phyloP scores from a whole-genome alignment of 2,797 vertebrate species.

The Brachyalestes nurse region DNA sequence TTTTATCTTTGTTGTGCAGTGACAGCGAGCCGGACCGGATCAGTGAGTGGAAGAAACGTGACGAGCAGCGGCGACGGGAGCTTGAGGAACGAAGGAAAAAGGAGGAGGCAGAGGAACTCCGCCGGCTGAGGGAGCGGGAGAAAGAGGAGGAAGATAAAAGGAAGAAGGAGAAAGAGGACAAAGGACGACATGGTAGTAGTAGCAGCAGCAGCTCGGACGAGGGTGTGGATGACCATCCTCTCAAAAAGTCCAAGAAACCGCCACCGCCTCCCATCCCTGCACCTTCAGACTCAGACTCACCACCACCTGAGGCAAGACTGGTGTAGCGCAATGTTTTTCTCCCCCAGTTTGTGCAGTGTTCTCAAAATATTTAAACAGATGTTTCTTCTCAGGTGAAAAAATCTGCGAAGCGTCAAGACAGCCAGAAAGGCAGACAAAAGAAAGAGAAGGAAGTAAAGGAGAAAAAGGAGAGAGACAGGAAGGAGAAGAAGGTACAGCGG shows the following conservation, averaged over 20 bases:
- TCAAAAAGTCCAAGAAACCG: constrained; percentile 86
- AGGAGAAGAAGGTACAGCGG: constrained; percentile 78
- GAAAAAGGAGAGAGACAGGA: constrained; percentile 85
- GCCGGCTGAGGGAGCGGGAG: constrained; percentile 88
- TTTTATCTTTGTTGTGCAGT: constrained; percentile 64
- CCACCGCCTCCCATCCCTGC: constrained; percentile 82
- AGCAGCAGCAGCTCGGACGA: constrained; percentile 87
- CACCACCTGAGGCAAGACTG: constrained; percentile 69
- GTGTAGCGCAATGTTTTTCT: not conserved
- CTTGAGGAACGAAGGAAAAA: constrained; percentile 91
- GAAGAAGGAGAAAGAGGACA: constrained; percentile 84
- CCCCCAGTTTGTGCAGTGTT: not conserved
- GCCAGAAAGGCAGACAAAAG: constrained; percentile 73
- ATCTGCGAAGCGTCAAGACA: constrained; percentile 78
- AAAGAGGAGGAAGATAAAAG: constrained; percentile 90
- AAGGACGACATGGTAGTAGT: constrained; percentile 72
- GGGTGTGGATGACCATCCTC: constrained; percentile 80
- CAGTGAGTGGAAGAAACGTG: constrained; percentile 94
- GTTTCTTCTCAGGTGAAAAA: constrained; percentile 82
- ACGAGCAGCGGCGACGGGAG: constrained; percentile 89
- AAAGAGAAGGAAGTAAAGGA: constrained; percentile 83
- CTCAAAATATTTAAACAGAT: not conserved
- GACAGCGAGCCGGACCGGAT: constrained; percentile 92
- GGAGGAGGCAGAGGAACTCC: constrained; percentile 93
- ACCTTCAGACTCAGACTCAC: constrained; percentile 88